Percentiles rank a stretch among this genome's conserved stretches.
phyloP scores from a whole-genome alignment of 2,113 vertebrate genomes.

The Channa argus region DNA sequence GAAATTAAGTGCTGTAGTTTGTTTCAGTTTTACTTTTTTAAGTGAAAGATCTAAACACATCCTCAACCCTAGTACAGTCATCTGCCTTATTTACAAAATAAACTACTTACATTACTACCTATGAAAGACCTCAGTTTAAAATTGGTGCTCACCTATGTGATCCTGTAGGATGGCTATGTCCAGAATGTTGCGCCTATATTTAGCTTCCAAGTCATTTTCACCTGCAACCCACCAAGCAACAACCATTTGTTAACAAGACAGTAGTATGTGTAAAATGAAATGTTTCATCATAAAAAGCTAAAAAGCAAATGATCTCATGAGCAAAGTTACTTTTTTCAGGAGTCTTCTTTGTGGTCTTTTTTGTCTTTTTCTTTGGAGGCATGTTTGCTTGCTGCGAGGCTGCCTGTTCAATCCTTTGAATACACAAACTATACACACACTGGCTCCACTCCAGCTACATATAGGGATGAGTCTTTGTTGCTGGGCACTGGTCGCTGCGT shows the following conservation, averaged over 20 bases:
- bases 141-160: conserved; percentile 74
- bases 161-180: conserved; percentile 81
- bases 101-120: neutral
- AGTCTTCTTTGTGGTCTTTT: conserved; percentile 62
- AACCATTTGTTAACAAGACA: conserved; percentile 10
- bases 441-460: neutral
- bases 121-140: conserved; percentile 13
- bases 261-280: neutral
- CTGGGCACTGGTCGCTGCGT: conserved; percentile 42
- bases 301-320: neutral
- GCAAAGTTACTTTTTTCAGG: conserved; percentile 55
- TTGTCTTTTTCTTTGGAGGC: conserved; percentile 78
- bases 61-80: neutral
- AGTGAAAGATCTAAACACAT: too few species aligned
- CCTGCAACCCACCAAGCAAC: conserved; percentile 19
- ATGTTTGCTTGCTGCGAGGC: conserved; percentile 52
- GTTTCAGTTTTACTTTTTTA: too few species aligned
- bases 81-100: neutral
- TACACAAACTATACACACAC: neutral
- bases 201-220: conserved; percentile 73
- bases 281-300: too few species aligned
- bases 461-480: conserved; percentile 44
- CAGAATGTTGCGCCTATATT: conserved; percentile 63
- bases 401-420: conserved; percentile 18
- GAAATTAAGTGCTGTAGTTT: too few species aligned